Percentiles rank a stretch among this genome's conserved stretches.
Conservation (phyloP, 2,113 vertebrate species). For the Regulus satrapa region DNA sequence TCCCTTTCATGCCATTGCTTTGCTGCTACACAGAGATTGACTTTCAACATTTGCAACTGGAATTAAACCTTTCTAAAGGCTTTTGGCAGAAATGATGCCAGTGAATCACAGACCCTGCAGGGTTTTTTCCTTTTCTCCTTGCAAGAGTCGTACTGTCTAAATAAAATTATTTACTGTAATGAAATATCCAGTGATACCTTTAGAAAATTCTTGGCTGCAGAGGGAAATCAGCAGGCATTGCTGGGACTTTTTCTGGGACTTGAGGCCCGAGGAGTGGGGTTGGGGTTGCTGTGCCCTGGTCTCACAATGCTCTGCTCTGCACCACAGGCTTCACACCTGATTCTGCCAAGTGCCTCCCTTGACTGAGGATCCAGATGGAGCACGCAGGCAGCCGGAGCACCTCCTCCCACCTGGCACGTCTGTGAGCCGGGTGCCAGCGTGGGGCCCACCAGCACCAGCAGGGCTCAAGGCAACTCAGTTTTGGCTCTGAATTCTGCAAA, state of each 20-base stretch:
- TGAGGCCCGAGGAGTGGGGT: neutral
- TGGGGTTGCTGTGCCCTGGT: neutral
- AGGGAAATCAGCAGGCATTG: neutral
- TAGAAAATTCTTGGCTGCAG: neutral
- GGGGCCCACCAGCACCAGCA: neutral
- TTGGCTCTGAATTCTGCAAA: neutral
- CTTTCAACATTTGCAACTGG: neutral
- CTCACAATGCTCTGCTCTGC: neutral
- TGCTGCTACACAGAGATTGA: neutral
- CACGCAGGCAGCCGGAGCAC: neutral
- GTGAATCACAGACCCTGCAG: neutral
- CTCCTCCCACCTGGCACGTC: neutral
- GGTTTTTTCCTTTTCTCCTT: neutral
- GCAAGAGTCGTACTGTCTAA: neutral
- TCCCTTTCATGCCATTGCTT: neutral
- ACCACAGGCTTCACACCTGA: neutral
- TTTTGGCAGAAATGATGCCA: neutral
- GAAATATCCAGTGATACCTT: neutral
- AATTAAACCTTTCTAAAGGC: neutral
- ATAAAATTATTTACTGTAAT: neutral
- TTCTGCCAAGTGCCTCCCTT: neutral
- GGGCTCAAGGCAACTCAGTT: neutral
- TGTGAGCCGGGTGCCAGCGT: neutral
- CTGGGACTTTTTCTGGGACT: neutral
- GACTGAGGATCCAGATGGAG: neutral